phyloP scores from a whole-genome alignment of 2,113 vertebrate species.

The Platichthys flesus region DNA sequence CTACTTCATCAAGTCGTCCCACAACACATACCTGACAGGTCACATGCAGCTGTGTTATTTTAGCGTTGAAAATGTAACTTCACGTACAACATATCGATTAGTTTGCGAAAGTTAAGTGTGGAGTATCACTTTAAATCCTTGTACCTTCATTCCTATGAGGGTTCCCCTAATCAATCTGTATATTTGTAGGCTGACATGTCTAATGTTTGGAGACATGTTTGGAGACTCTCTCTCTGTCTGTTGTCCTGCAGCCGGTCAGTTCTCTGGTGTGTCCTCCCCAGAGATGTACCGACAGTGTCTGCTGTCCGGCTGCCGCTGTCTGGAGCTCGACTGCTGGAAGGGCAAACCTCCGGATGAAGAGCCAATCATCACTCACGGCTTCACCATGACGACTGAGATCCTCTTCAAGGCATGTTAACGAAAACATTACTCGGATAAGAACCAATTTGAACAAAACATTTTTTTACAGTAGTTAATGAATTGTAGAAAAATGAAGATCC shows the following conservation, averaged over 20 bases:
- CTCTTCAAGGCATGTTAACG: constrained; percentile 87
- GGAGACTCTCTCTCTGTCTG: neutral
- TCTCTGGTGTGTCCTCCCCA: constrained; percentile 93
- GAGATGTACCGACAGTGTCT: constrained; percentile 98
- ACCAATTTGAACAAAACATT: neutral
- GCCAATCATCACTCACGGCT: constrained; percentile 97
- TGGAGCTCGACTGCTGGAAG: constrained; percentile 99
- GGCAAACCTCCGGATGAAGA: constrained; percentile 95
- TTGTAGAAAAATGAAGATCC: neutral
- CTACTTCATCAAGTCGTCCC: constrained; percentile 97
- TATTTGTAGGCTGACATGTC: neutral
- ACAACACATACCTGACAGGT: constrained; percentile 98
- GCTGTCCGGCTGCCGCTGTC: constrained; percentile 93
- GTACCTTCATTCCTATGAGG: neutral
- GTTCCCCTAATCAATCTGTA: neutral
- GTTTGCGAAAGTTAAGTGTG: too few relatives aligned
- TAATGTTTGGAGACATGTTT: neutral
- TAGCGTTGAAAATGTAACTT: neutral
- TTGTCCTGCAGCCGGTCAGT: constrained; percentile 89
- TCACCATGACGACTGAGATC: constrained; percentile 99
- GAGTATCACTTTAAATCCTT: too few relatives aligned
- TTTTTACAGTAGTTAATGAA: neutral
- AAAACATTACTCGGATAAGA: neutral
- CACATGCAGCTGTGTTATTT: neutral
- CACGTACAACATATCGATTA: too few relatives aligned